Evolutionary conservation across 2,888 invertebrate genomes (phyloP).

Genomic region (Andrena camellia): DNA sequence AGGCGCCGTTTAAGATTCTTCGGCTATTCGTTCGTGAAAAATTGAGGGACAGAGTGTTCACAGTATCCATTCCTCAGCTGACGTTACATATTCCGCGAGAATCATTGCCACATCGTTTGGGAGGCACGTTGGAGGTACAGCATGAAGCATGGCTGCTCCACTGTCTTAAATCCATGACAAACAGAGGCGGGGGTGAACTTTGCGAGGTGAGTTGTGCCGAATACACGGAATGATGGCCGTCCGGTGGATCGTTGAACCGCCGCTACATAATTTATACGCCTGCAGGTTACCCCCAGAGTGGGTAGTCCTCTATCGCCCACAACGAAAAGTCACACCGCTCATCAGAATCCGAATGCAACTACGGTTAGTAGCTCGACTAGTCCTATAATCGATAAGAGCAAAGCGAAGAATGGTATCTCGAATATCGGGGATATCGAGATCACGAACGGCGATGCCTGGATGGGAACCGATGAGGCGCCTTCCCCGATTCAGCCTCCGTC

Average conservation of each 20-base stretch:
- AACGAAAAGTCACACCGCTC: constrained; percentile 70
- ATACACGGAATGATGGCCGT: background rate
- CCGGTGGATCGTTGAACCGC: background rate
- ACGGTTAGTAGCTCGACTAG: constrained; percentile 83
- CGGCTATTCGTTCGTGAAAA: constrained; percentile 98
- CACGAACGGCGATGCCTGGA: constrained; percentile 85
- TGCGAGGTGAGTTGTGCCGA: constrained; percentile 78
- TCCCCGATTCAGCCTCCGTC: constrained; percentile 88
- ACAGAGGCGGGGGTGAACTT: constrained; percentile 88
- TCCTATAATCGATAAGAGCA: constrained; percentile 80
- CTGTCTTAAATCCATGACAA: constrained; percentile 94
- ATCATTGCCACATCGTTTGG: constrained; percentile 95
- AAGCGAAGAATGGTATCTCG: constrained; percentile 79
- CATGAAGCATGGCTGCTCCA: constrained; percentile 95
- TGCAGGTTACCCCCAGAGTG: constrained; percentile 81
- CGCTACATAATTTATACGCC: background rate
- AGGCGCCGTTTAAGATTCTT: constrained; percentile 98
- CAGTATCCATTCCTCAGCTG: constrained; percentile 96
- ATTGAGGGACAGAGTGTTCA: constrained; percentile 97
- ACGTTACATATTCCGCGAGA: constrained; percentile 95
- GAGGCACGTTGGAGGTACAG: constrained; percentile 94
- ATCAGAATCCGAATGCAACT: constrained; percentile 76
- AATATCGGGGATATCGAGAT: constrained; percentile 86
- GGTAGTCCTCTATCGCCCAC: constrained; percentile 82
- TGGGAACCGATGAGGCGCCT: constrained; percentile 86